Conservation (phyloP, 2,113 vertebrate species). For the Argyrosomus japonicus region DNA sequence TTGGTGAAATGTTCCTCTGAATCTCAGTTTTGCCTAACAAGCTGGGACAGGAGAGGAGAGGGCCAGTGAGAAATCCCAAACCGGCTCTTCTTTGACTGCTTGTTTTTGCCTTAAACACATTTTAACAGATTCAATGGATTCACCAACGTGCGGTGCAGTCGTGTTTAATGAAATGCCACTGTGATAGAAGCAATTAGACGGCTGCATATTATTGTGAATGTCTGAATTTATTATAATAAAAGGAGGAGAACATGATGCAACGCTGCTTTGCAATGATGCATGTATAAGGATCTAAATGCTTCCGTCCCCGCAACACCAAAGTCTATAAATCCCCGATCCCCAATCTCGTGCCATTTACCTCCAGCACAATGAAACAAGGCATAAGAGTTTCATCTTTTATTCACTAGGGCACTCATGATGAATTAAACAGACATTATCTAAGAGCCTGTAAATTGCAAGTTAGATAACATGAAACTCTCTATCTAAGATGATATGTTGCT, state of each 20-base stretch:
- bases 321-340: constrained; percentile 31
- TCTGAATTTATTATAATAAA: constrained; percentile 14
- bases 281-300: constrained; percentile 12
- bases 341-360: constrained; percentile 35
- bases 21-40: constrained; percentile 51
- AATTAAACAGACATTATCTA: constrained; percentile 65
- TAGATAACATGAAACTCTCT: constrained; percentile 22
- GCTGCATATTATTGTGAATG: constrained; percentile 13
- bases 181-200: constrained; percentile 25
- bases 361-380: constrained; percentile 12
- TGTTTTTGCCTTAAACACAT: constrained; percentile 22
- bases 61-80: constrained; percentile 26
- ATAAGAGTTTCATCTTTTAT: constrained; percentile 59
- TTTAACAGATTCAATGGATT: constrained; percentile 5
- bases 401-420: constrained; percentile 45
- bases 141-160: not conserved
- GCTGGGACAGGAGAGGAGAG: constrained; percentile 40
- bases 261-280: constrained; percentile 19
- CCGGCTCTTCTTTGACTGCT: constrained; percentile 7
- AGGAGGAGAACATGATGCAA: not conserved
- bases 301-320: constrained; percentile 20
- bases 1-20: constrained; percentile 46
- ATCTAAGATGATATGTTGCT: constrained; percentile 24
- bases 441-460: constrained; percentile 25
- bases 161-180: constrained; percentile 23